phyloP scores from a whole-genome alignment of 2,888 invertebrate species.

The Eurytoma californica region DNA sequence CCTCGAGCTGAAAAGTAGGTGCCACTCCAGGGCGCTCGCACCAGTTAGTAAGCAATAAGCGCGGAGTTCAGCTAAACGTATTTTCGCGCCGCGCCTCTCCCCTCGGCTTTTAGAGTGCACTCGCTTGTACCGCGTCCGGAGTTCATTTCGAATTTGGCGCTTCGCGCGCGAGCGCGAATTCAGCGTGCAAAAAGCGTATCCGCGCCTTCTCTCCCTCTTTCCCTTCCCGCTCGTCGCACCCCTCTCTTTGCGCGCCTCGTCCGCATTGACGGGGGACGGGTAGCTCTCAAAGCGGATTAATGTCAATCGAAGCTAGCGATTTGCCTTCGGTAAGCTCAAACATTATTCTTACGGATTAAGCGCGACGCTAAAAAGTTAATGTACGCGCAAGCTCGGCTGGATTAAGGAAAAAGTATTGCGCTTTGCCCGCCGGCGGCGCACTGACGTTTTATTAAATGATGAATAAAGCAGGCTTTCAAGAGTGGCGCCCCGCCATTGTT shows the following conservation, averaged over 20 bases:
- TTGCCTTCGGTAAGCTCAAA: background rate
- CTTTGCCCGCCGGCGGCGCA: background rate
- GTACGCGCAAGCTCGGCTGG: background rate
- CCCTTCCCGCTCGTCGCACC: no score
- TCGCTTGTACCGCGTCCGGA: conserved; percentile 1
- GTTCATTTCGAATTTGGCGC: conserved; percentile 31
- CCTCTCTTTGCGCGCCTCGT: background rate
- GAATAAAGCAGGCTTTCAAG: conserved; percentile 4
- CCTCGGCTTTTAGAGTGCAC: conserved; percentile 21
- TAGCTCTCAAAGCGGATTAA: conserved; percentile 24
- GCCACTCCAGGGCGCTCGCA: background rate
- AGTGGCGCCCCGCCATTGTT: background rate
- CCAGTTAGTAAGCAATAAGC: conserved; percentile 2
- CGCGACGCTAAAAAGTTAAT: conserved; percentile 21
- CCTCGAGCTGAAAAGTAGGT: conserved; percentile 3
- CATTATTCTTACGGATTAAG: conserved; percentile 35
- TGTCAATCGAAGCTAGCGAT: conserved; percentile 12
- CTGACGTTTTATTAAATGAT: conserved; percentile 13
- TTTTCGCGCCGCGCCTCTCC: conserved; percentile 15
- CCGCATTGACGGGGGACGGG: background rate
- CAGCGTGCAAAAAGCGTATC: background rate
- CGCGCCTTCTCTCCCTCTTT: background rate
- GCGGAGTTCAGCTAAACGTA: conserved; percentile 8
- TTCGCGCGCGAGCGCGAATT: background rate
- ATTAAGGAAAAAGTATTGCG: background rate